Evolutionary conservation across 1,140 invertebrate species (phyloP).

Genomic region (Nylanderia fulva): DNA sequence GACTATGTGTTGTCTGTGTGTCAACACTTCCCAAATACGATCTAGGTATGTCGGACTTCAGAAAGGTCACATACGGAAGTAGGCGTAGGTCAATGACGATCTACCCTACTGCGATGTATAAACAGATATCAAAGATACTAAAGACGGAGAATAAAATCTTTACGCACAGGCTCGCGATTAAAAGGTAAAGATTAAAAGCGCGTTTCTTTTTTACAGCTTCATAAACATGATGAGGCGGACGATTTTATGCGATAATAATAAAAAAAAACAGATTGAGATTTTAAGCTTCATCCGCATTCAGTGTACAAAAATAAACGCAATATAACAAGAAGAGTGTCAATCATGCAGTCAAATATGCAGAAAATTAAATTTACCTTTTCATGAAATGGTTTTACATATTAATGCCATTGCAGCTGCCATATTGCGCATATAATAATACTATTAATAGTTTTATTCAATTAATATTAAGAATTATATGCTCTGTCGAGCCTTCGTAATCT

Average conservation of each 20-base stretch:
- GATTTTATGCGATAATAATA: slow-evolving; percentile 18
- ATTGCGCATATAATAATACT: background rate
- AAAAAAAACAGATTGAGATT: slow-evolving; percentile 7
- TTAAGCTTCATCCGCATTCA: background rate
- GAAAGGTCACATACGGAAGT: background rate
- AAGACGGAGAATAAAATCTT: slow-evolving; percentile 30
- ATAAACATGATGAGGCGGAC: background rate
- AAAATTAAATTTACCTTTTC: background rate
- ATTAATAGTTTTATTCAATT: background rate
- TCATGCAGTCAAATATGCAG: background rate
- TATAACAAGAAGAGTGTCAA: background rate
- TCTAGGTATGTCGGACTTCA: background rate
- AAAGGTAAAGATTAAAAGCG: slow-evolving; percentile 15
- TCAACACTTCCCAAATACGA: slow-evolving; percentile 12
- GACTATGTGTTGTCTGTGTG: background rate
- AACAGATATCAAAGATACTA: slow-evolving; percentile 17
- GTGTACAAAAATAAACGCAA: slow-evolving; percentile 3
- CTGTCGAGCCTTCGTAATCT: background rate
- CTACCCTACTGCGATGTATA: background rate
- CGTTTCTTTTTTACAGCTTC: background rate
- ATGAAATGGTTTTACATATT: background rate
- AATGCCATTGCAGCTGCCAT: background rate
- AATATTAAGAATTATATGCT: background rate
- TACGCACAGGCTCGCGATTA: slow-evolving; percentile 11
- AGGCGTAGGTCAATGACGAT: background rate